Percentiles rank a stretch among this genome's conserved stretches.
These are phyloP conservation scores for Drosophila rubida DNA, from an alignment of 2,888 invertebrate species.

Conservation along the genomic window DNA sequence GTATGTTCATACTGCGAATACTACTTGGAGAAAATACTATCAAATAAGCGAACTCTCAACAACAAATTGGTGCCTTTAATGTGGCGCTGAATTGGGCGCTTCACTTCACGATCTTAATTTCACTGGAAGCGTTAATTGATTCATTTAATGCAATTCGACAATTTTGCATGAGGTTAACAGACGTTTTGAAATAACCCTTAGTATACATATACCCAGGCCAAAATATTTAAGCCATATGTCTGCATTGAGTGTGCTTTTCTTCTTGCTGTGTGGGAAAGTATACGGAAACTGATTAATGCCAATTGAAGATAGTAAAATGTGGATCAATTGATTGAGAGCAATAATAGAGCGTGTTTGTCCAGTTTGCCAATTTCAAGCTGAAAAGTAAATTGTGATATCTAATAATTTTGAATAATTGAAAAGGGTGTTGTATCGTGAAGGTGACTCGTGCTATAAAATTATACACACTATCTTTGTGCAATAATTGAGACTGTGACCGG, in stretches of 20 bases:
- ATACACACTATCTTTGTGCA: conserved; percentile 15
- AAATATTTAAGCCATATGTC: conserved; percentile 11
- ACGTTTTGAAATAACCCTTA: conserved; percentile 42
- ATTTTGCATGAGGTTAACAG: conserved; percentile 20
- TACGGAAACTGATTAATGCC: neutral
- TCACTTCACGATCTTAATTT: conserved; percentile 20
- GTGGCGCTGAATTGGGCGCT: conserved; percentile 21
- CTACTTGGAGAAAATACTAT: neutral
- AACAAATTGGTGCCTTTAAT: conserved; percentile 43
- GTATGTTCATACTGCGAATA: neutral
- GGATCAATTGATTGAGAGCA: neutral
- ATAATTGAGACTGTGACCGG: conserved; percentile 6
- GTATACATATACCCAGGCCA: conserved; percentile 45
- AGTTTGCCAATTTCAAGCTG: conserved; percentile 25
- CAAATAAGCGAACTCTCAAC: conserved; percentile 11
- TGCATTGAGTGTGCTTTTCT: conserved; percentile 27
- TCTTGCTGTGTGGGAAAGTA: conserved; percentile 6
- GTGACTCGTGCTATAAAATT: conserved; percentile 8
- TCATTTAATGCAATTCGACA: conserved; percentile 36
- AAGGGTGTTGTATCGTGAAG: neutral
- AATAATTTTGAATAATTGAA: neutral
- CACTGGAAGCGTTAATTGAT: conserved; percentile 54
- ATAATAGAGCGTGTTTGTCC: neutral
- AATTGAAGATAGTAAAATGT: conserved; percentile 3
- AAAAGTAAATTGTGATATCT: conserved; percentile 18